These are phyloP conservation scores for Grus americana DNA, from an alignment of 2,113 vertebrate genomes.

Conservation along the genomic window DNA sequence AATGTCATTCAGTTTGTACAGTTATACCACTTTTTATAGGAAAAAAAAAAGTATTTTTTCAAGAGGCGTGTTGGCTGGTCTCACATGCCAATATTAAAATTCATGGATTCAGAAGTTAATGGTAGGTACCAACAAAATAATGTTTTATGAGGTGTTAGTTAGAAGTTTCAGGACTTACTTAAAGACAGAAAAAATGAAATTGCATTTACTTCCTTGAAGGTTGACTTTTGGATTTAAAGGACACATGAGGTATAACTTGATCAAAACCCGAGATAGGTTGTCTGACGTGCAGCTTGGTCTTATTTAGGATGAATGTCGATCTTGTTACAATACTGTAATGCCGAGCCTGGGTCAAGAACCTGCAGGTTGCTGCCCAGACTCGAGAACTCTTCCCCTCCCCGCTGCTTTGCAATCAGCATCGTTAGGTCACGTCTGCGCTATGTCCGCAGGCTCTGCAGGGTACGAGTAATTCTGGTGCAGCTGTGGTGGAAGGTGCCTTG, in stretches of 20 bases:
- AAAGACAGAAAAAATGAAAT: background rate
- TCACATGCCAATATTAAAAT: background rate
- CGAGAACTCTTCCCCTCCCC: background rate
- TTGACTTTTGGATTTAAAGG: slow-evolving; percentile 1
- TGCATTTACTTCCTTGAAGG: background rate
- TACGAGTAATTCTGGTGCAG: background rate
- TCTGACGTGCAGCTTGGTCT: background rate
- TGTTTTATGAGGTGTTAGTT: slow-evolving; percentile 37
- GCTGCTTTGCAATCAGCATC: background rate
- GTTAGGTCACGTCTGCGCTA: slow-evolving; percentile 23
- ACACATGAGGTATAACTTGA: background rate
- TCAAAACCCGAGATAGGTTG: background rate
- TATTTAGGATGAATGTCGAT: background rate
- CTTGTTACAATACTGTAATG: background rate
- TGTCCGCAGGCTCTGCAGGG: background rate
- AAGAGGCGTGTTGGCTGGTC: background rate
- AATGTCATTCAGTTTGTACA: background rate
- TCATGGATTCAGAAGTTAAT: slow-evolving; percentile 12
- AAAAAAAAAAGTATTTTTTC: background rate
- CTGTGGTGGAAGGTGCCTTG: background rate
- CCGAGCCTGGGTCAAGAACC: background rate
- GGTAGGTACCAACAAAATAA: slow-evolving; percentile 10
- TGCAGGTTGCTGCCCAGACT: background rate
- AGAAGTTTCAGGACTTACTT: slow-evolving; percentile 7
- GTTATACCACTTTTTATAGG: background rate